These are phyloP conservation scores for Aeoliscus strigatus DNA, from an alignment of 2,797 vertebrate genomes.

Conservation along the genomic window DNA sequence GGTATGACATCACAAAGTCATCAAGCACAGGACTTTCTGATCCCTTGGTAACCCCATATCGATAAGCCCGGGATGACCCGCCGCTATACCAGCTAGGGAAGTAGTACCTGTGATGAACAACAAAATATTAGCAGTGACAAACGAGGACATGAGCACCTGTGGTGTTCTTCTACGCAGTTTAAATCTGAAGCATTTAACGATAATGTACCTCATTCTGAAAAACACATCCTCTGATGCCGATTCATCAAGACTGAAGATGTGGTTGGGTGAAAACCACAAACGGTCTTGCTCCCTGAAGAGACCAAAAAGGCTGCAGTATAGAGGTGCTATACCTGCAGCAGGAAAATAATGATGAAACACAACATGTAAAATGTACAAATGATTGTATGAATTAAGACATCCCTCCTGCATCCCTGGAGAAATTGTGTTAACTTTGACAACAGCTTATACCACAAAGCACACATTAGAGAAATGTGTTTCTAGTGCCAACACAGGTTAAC, in stretches of 20 bases:
- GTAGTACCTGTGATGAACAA: constrained; percentile 79
- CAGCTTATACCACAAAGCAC: background rate
- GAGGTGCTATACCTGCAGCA: constrained; percentile 82
- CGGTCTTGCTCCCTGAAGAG: constrained; percentile 83
- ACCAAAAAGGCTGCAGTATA: constrained; percentile 86
- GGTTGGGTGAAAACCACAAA: constrained; percentile 89
- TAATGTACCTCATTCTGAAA: constrained; percentile 81
- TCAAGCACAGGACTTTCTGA: constrained; percentile 87
- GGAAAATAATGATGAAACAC: constrained; percentile 2
- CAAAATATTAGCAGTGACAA: no score
- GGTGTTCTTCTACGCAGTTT: background rate
- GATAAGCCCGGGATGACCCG: constrained; percentile 79
- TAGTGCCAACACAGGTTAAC: constrained; percentile 36
- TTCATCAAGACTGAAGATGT: constrained; percentile 85
- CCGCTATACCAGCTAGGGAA: constrained; percentile 91
- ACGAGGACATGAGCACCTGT: background rate
- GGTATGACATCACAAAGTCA: constrained; percentile 88
- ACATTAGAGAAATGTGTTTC: constrained; percentile 29
- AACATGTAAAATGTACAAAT: constrained; percentile 2
- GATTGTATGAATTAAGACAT: no score
- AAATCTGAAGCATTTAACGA: background rate
- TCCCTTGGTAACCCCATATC: constrained; percentile 82
- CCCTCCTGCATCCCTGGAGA: background rate
- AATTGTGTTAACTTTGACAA: background rate
- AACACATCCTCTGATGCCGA: constrained; percentile 74